Conservation (phyloP, 2,113 vertebrate species). For the Halichoeres trimaculatus region DNA sequence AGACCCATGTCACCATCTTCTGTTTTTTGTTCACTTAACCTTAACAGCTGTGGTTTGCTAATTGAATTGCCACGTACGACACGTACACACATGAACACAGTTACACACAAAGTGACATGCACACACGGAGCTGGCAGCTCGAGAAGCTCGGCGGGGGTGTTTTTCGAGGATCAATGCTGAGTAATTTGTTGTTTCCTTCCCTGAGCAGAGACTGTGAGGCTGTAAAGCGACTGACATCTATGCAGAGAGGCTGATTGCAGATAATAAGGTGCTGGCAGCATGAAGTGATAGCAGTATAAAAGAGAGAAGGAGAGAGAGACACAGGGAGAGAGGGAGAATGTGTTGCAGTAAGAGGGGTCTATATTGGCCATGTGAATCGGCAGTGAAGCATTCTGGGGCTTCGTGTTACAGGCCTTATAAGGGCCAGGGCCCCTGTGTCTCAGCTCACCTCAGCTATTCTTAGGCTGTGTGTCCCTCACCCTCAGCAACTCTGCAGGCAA, state of each 20-base stretch:
- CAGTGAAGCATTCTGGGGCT: constrained; percentile 78
- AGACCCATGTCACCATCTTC: neutral
- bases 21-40: constrained; percentile 2
- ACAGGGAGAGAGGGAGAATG: constrained; percentile 72
- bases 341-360: constrained; percentile 81
- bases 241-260: constrained; percentile 27
- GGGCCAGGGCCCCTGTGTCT: constrained; percentile 68
- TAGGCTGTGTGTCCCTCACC: constrained; percentile 68
- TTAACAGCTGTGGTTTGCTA: constrained; percentile 1
- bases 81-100: neutral
- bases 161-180: constrained; percentile 1
- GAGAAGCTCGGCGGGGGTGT: neutral
- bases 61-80: constrained; percentile 15
- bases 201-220: constrained; percentile 7
- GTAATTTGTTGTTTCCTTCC: constrained; percentile 53
- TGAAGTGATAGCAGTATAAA: constrained; percentile 35
- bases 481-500: constrained; percentile 72
- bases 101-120: neutral
- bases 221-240: constrained; percentile 29
- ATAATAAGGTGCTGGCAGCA: constrained; percentile 51
- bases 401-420: constrained; percentile 81
- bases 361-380: constrained; percentile 78
- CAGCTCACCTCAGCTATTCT: constrained; percentile 74
- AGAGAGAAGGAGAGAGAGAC: constrained; percentile 36
- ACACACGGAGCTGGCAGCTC: neutral